phyloP scores from a whole-genome alignment of 2,797 vertebrate species.

The Pangasius macronema region DNA sequence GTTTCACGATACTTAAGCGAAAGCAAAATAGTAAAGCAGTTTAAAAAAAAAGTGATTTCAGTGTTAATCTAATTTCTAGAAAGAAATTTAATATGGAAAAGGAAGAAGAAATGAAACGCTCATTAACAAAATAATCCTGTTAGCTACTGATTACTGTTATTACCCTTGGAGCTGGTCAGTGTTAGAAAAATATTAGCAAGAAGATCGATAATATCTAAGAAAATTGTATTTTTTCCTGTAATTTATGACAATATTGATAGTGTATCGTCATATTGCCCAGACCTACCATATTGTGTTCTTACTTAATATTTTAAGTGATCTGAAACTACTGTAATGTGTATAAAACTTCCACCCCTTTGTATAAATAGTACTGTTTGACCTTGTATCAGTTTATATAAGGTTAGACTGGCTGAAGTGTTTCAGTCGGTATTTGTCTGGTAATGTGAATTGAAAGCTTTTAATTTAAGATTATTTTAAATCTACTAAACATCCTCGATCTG shows the following conservation, averaged over 20 bases:
- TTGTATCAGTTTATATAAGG: constrained; percentile 16
- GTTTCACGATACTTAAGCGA: not conserved
- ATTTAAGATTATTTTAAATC: constrained; percentile 51
- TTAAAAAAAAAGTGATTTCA: not conserved
- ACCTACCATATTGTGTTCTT: not conserved
- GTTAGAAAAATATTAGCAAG: not conserved
- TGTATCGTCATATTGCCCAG: not conserved
- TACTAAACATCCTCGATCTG: not conserved
- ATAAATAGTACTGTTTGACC: constrained; percentile 36
- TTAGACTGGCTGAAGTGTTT: constrained; percentile 13
- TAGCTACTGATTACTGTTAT: not conserved
- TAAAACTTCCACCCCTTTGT: not conserved
- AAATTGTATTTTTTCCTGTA: not conserved
- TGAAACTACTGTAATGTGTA: constrained; percentile 37
- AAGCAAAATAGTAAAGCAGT: not conserved
- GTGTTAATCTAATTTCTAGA: not conserved
- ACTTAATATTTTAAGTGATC: not conserved
- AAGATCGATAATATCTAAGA: not conserved
- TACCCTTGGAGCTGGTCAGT: not conserved
- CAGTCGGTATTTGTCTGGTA: constrained; percentile 44
- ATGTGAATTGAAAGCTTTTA: constrained; percentile 47
- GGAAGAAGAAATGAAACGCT: not conserved
- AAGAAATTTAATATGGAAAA: not conserved
- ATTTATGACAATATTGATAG: not conserved
- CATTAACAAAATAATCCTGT: not conserved